phyloP scores from a whole-genome alignment of 2,113 vertebrate species.

The Hemiscyllium ocellatum region DNA sequence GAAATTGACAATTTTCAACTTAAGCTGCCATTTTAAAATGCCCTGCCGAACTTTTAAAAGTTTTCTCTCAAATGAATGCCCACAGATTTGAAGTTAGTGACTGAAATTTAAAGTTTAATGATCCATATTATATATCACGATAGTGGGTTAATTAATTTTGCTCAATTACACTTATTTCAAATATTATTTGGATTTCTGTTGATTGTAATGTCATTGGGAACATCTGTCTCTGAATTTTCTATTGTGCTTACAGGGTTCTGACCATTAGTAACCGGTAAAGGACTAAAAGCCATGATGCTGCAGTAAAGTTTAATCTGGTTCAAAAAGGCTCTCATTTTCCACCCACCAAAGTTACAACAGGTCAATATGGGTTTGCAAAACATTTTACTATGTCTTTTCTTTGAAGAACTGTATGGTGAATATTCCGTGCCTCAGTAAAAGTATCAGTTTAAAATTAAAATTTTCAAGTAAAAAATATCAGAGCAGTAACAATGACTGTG shows the following conservation, averaged over 20 bases:
- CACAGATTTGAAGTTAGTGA: no score
- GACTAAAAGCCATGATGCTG: not conserved
- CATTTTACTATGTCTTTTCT: not conserved
- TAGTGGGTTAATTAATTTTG: not conserved
- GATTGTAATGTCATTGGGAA: not conserved
- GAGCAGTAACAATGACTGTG: not conserved
- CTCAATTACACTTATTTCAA: not conserved
- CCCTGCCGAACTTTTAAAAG: no score
- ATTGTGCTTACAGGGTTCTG: not conserved
- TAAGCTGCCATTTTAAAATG: no score
- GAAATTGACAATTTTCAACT: no score
- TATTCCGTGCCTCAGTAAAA: not conserved
- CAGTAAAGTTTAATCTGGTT: not conserved
- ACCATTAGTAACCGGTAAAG: not conserved
- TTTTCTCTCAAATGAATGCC: no score
- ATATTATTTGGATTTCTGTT: not conserved
- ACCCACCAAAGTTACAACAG: not conserved
- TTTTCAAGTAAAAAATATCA: not conserved
- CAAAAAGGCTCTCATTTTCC: not conserved
- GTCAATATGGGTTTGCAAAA: not conserved
- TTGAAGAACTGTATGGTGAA: not conserved
- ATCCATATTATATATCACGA: no score
- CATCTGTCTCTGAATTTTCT: not conserved
- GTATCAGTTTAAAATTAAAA: not conserved
- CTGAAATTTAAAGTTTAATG: no score